These are phyloP conservation scores for Microplitis mediator DNA, from an alignment of 1,140 invertebrate genomes.

Conservation along the genomic window DNA sequence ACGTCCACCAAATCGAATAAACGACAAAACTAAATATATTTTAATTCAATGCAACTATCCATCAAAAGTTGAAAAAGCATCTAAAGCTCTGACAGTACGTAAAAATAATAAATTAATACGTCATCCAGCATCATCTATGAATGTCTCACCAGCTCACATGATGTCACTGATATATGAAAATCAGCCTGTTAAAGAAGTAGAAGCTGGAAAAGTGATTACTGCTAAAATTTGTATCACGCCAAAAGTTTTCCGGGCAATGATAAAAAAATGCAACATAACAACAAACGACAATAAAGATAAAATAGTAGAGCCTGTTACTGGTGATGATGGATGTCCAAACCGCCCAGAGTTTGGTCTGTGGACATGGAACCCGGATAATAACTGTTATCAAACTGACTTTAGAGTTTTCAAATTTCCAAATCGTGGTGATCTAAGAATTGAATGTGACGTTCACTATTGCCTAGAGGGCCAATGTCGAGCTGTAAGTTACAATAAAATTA, in stretches of 20 bases:
- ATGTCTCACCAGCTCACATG: not conserved
- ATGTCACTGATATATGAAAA: not conserved
- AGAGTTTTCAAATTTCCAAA: not conserved
- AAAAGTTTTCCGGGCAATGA: no score
- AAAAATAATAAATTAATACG: not conserved
- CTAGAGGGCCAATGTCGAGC: not conserved
- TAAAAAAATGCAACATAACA: not conserved
- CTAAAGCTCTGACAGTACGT: not conserved
- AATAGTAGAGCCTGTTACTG: not conserved
- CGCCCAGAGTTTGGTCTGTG: not conserved
- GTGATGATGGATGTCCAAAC: not conserved
- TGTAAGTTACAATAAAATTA: not conserved
- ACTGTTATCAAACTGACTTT: not conserved
- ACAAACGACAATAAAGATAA: not conserved
- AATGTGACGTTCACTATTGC: not conserved
- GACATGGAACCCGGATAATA: not conserved
- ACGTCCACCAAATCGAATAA: not conserved
- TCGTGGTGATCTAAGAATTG: not conserved
- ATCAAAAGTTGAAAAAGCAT: not conserved
- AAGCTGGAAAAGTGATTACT: no score
- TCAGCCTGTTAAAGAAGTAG: no score
- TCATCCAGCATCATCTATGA: not conserved
- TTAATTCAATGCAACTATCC: not conserved
- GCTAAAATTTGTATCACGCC: no score
- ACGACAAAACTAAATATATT: not conserved